A percentile compares a stretch with the other conserved stretches of the same genome.
phyloP scores from a whole-genome alignment of 2,888 invertebrate species.

The Steromphala cineraria region DNA sequence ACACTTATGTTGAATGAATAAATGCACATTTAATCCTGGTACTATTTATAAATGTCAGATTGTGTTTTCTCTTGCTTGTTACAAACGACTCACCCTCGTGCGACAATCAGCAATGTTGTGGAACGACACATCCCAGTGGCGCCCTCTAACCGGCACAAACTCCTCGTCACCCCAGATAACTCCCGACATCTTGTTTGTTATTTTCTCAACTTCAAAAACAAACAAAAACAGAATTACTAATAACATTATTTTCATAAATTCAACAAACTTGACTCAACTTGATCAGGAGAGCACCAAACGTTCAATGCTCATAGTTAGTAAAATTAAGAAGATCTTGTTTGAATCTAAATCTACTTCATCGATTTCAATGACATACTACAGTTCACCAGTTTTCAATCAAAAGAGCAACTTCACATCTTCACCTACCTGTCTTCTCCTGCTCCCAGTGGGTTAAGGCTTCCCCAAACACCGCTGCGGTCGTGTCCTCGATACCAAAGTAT shows the following conservation, averaged over 20 bases:
- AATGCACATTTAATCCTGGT: too few relatives aligned
- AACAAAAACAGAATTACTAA: too few relatives aligned
- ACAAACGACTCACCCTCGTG: neutral
- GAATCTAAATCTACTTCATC: too few relatives aligned
- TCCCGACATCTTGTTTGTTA: slow-evolving; percentile 46
- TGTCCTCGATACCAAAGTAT: slow-evolving; percentile 65
- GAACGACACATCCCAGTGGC: slow-evolving; percentile 63
- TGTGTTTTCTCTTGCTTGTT: too few relatives aligned
- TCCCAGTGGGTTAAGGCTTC: slow-evolving; percentile 49
- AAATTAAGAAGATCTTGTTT: too few relatives aligned
- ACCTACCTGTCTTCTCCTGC: slow-evolving; percentile 52
- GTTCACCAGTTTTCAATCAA: neutral
- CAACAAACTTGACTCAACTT: too few relatives aligned
- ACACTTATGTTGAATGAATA: too few relatives aligned
- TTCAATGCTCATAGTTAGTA: too few relatives aligned
- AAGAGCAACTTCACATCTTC: too few relatives aligned
- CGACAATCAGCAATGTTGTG: slow-evolving; percentile 41
- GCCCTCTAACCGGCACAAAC: slow-evolving; percentile 45
- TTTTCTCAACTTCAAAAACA: slow-evolving; percentile 41
- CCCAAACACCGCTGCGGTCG: slow-evolving; percentile 55
- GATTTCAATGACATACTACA: neutral
- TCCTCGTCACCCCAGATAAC: slow-evolving; percentile 55
- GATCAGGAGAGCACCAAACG: too few relatives aligned
- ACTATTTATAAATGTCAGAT: too few relatives aligned
- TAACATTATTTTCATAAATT: too few relatives aligned